Evolutionary conservation across 2,888 invertebrate species (phyloP).

Genomic region (Adineta ricciae): DNA sequence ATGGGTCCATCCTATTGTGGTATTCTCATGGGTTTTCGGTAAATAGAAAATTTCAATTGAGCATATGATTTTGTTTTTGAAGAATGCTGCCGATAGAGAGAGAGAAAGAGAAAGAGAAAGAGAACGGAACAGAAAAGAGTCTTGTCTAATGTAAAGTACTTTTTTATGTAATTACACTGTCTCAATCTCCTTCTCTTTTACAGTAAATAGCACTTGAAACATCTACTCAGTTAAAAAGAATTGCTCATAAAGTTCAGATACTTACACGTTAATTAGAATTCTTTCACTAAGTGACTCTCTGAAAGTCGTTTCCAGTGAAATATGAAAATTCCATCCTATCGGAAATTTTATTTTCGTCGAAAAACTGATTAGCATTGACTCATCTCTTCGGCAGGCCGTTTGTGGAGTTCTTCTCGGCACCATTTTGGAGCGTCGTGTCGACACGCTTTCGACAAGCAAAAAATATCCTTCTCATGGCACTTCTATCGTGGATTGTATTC

Average conservation of each 20-base stretch:
- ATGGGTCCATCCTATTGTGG: constrained; percentile 95
- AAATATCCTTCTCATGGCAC: constrained; percentile 72
- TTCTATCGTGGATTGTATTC: constrained; percentile 89
- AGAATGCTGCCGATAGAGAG: not conserved
- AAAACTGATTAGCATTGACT: not conserved
- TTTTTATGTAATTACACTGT: not conserved
- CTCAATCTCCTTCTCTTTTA: not conserved
- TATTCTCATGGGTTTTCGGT: constrained; percentile 68
- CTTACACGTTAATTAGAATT: too few species aligned
- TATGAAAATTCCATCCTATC: too few species aligned
- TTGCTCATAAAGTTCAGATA: not conserved
- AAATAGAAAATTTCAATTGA: not conserved
- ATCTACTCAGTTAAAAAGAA: not conserved
- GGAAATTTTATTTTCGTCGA: too few species aligned
- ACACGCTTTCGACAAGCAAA: constrained; percentile 60
- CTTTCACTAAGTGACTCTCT: too few species aligned
- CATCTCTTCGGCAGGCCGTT: constrained; percentile 58
- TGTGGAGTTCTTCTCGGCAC: constrained; percentile 89
- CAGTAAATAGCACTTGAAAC: not conserved
- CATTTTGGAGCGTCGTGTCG: constrained; percentile 92
- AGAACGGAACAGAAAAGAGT: not conserved
- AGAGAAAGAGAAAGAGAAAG: not conserved
- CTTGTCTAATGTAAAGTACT: not conserved
- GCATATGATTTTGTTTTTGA: not conserved
- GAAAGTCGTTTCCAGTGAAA: too few species aligned